These are phyloP conservation scores for Peromyscus maniculatus DNA, from an alignment of 2,113 vertebrate genomes.

Conservation along the genomic window DNA sequence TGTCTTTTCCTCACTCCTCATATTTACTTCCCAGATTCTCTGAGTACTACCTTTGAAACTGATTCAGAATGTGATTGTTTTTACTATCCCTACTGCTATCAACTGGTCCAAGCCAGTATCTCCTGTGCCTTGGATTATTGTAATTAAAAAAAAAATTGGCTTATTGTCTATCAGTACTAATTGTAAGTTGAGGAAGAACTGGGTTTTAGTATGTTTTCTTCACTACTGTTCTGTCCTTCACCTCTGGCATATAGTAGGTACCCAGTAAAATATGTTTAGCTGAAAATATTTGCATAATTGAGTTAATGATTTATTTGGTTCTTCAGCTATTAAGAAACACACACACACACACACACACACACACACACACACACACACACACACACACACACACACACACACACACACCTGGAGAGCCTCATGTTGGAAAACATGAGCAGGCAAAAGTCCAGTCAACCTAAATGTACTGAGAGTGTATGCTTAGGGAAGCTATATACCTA, in stretches of 20 bases:
- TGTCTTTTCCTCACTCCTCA: background rate
- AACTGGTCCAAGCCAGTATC: constrained; percentile 3
- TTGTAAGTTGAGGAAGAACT: background rate
- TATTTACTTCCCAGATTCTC: background rate
- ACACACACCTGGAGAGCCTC: background rate
- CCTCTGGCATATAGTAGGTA: background rate
- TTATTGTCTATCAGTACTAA: background rate
- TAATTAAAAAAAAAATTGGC: background rate
- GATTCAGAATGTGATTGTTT: constrained; percentile 6
- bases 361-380: constrained; percentile 58
- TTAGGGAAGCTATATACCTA: background rate
- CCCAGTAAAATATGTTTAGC: background rate
- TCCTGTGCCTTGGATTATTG: background rate
- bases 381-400: no score
- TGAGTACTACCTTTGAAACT: background rate
- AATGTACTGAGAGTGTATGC: background rate
- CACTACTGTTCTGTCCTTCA: constrained; percentile 21
- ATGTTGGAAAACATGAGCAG: background rate
- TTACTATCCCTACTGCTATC: background rate
- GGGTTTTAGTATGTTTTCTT: background rate
- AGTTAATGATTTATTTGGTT: constrained; percentile 9
- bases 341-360: constrained; percentile 40
- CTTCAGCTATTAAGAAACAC: constrained; percentile 52
- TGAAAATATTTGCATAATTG: background rate
- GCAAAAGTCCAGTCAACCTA: constrained; percentile 1